Conservation (phyloP, 1,140 invertebrate genomes). For the Fopius arisanus region DNA sequence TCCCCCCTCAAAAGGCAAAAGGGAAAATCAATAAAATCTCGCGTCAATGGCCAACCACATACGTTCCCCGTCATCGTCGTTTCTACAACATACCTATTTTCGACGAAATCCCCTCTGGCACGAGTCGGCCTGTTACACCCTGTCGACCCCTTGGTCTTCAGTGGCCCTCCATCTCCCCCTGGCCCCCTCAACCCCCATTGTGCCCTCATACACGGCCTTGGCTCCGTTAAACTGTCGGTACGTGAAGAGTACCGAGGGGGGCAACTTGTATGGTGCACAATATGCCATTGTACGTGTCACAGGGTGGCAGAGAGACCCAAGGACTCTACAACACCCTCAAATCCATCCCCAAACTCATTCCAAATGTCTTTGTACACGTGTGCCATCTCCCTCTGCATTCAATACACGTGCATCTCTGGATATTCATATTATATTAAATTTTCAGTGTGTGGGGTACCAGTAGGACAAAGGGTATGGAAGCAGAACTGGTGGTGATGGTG, state of each 20-base stretch:
- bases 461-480: neutral
- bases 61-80: slow-evolving; percentile 15
- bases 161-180: neutral
- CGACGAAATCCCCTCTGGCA: neutral
- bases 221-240: neutral
- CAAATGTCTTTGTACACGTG: neutral
- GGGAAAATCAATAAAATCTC: slow-evolving; percentile 21
- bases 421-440: neutral
- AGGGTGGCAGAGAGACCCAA: neutral
- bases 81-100: slow-evolving; percentile 19
- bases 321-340: neutral
- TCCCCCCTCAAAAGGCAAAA: slow-evolving; percentile 3
- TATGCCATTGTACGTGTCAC: slow-evolving; percentile 1
- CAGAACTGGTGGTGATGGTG: neutral
- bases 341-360: neutral
- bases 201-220: slow-evolving; percentile 4
- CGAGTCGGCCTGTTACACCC: neutral
- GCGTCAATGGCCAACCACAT: slow-evolving; percentile 20
- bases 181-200: neutral
- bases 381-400: neutral
- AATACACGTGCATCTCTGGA: neutral
- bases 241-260: neutral
- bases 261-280: neutral
- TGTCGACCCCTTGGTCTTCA: slow-evolving; percentile 2
- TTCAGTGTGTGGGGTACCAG: neutral